Conservation (phyloP, 1,140 invertebrate species). For the Tetragonula clypearis region DNA sequence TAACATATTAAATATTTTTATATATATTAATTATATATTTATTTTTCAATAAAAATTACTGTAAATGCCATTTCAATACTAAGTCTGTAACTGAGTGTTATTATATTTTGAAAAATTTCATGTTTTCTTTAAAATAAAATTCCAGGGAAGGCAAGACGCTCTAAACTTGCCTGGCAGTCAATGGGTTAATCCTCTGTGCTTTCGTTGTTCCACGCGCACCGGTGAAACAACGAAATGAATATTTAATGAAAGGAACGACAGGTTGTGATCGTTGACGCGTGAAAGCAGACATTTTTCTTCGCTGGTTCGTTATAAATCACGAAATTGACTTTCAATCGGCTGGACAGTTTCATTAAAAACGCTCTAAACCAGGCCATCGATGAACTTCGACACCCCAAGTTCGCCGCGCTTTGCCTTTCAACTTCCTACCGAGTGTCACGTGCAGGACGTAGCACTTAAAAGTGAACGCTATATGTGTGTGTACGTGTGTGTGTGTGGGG, state of each 20-base stretch:
- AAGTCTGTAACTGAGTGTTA: too few species aligned
- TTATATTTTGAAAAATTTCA: too few species aligned
- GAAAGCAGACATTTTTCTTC: neutral
- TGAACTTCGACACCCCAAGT: conserved; percentile 48
- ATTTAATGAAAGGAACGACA: neutral
- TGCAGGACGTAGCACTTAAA: conserved; percentile 55
- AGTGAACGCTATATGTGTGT: conserved; percentile 19
- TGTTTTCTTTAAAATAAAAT: too few species aligned
- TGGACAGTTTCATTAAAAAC: conserved; percentile 48
- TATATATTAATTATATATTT: too few species aligned
- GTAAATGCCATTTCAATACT: too few species aligned
- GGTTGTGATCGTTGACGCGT: neutral
- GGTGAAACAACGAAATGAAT: too few species aligned
- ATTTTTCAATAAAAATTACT: too few species aligned
- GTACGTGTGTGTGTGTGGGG: conserved; percentile 3
- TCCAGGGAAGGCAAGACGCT: too few species aligned
- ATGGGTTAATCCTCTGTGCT: neutral
- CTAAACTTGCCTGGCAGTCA: too few species aligned
- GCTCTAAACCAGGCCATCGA: conserved; percentile 55
- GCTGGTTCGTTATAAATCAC: conserved; percentile 19
- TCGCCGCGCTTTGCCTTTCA: conserved; percentile 44
- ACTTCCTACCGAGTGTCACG: conserved; percentile 45
- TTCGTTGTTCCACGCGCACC: too few species aligned
- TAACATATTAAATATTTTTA: too few species aligned
- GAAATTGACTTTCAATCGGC: conserved; percentile 34